These are phyloP conservation scores for Bolborhynchus lineola DNA, from an alignment of 2,113 vertebrate genomes.

Conservation along the genomic window DNA sequence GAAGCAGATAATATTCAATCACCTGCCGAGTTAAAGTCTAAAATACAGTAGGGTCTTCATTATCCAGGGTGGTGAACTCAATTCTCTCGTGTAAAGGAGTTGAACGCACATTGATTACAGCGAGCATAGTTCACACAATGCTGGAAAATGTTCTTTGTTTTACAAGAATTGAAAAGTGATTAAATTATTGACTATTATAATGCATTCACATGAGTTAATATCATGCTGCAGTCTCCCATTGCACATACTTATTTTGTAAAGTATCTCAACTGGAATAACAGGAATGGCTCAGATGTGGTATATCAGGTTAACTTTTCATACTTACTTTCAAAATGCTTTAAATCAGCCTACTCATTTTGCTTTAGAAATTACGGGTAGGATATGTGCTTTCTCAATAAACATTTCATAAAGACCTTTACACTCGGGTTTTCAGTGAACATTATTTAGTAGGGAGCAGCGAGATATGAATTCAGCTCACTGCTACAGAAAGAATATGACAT, in stretches of 20 bases:
- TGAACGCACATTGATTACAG: slow-evolving; percentile 12
- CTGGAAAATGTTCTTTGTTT: slow-evolving; percentile 43
- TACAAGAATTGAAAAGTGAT: slow-evolving; percentile 50
- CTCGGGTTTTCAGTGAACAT: neutral
- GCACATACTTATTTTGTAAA: slow-evolving; percentile 45
- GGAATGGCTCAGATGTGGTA: neutral
- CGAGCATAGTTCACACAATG: neutral
- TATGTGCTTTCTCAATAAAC: neutral
- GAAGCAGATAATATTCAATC: slow-evolving; percentile 42
- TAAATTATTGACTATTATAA: slow-evolving; percentile 47
- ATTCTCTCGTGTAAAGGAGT: neutral
- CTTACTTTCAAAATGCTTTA: neutral
- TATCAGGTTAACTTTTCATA: neutral
- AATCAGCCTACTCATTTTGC: neutral
- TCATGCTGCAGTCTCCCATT: neutral
- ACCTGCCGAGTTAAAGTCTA: slow-evolving; percentile 20
- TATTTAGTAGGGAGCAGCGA: neutral
- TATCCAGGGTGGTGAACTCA: slow-evolving; percentile 40
- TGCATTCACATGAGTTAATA: slow-evolving; percentile 15
- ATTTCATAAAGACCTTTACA: neutral
- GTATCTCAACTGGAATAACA: slow-evolving; percentile 32
- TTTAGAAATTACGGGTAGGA: neutral
- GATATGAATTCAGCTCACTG: neutral
- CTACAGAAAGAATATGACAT: neutral
- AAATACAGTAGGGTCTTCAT: slow-evolving; percentile 30